Evolutionary conservation across 2,797 vertebrate genomes (phyloP), one percentile per base, ranked within the genome.

Genomic region (Monodelphis domestica): DNA sequence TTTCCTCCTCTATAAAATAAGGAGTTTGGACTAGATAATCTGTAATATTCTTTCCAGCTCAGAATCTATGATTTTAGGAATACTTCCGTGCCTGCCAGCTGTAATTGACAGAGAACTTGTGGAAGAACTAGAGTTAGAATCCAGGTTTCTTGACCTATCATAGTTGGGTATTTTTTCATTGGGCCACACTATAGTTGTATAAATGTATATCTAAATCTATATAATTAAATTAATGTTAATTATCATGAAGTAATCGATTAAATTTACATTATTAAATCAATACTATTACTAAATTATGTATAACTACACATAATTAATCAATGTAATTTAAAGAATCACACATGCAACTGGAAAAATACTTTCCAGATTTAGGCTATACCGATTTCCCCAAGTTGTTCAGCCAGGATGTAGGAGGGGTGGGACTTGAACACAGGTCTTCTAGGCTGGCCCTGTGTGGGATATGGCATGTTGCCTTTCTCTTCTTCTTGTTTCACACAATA

Each of bases 401-500:
- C 15, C 15, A 70, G n/a, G 33, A 70, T 17, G 1, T 38, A 2
- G 0, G 24, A 78, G 38, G 45, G n/a, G 3, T 78, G 38, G n/a
- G n/a, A n/a, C n/a, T n/a, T n/a, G n/a, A n/a, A n/a, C n/a, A n/a
- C n/a, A n/a, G 21, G 7, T 78, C 38, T 78, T 78, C 70, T 21
- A 45, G 38, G 38, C 2, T 24, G 70, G 21, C 21, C 45, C 7
- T 78, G 17, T 24, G 17, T 78, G 17, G 3, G 11, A 38, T 21
- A 78, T 38, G 17, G 24, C n/a, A 7, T 17, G 15, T 6, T 70
- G 1, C 2, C 33, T 70, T 70, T 70, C 6, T 70, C 15, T 70
- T 17, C 63, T 70, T 78, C 63, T 78, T 45, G 38, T 0, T 45
- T 94, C 54, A 51, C 90, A 95, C 96, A 95, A 95, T 33, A 95